These are phyloP conservation scores for Hippocampus zosterae DNA, from an alignment of 2,113 vertebrate genomes.

Conservation along the genomic window DNA sequence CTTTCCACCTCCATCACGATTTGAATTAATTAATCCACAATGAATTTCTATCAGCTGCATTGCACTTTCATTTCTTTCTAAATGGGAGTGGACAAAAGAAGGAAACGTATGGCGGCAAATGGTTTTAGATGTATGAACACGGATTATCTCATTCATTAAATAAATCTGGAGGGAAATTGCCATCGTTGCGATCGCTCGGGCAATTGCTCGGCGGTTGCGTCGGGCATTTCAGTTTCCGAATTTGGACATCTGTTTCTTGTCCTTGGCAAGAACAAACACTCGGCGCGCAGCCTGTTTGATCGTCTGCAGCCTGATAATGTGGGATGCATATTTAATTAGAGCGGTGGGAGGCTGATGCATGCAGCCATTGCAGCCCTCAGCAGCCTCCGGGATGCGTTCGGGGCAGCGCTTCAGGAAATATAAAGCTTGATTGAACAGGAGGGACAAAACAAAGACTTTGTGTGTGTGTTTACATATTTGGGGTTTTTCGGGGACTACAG, in stretches of 20 bases:
- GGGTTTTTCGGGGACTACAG: too few species aligned
- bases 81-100: neutral
- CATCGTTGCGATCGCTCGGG: neutral
- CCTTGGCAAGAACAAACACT: slow-evolving; percentile 24
- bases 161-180: neutral
- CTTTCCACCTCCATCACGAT: neutral
- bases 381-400: slow-evolving; percentile 11
- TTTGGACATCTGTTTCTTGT: slow-evolving; percentile 33
- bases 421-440: slow-evolving; percentile 12
- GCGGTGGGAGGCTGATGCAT: slow-evolving; percentile 22
- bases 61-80: neutral
- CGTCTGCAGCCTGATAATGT: slow-evolving; percentile 22
- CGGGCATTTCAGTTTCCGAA: neutral
- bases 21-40: neutral
- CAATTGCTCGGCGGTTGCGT: too few species aligned
- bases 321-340: slow-evolving; percentile 26
- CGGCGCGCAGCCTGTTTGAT: slow-evolving; percentile 30
- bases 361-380: slow-evolving; percentile 1
- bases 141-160: neutral
- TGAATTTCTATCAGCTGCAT: neutral
- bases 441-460: neutral
- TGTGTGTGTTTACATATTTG: neutral
- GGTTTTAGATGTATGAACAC: neutral
- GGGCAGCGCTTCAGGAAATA: slow-evolving; percentile 11
- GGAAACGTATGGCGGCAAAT: neutral